Conservation (phyloP, 2,113 vertebrate genomes). For the Tor tambroides region DNA sequence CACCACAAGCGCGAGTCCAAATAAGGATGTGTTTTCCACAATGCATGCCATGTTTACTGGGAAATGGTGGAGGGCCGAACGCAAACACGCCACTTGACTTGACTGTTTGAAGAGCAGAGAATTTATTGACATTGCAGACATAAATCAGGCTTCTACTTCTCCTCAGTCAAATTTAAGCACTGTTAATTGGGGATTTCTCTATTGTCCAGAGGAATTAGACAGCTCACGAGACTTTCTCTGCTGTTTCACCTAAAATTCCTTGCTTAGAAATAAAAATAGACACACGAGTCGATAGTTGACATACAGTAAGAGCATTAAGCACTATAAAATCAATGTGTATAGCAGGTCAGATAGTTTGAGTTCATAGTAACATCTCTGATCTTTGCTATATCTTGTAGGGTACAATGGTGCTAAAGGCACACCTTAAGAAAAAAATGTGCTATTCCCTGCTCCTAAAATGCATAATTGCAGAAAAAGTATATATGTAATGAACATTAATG, state of each 20-base stretch:
- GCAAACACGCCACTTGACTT: conserved; percentile 4
- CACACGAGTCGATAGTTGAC: not conserved
- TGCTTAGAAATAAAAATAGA: not conserved
- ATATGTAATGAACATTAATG: no score
- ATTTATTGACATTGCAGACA: not conserved
- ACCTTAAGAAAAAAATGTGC: no score
- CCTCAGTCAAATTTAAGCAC: not conserved
- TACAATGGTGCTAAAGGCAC: no score
- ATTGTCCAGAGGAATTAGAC: not conserved
- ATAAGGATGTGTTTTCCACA: conserved; percentile 21
- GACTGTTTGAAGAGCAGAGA: not conserved
- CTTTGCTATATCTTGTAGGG: no score
- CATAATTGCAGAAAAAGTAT: no score
- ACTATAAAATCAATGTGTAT: not conserved
- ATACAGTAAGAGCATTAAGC: not conserved
- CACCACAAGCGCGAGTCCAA: not conserved
- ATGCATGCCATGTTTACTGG: not conserved
- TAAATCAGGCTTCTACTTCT: not conserved
- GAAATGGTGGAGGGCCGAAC: not conserved
- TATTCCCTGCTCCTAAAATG: no score
- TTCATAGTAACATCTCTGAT: not conserved
- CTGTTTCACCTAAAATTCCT: not conserved
- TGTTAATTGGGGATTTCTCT: not conserved
- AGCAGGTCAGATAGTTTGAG: not conserved
- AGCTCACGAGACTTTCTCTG: not conserved